Percentiles rank a stretch among this genome's conserved stretches.
These are phyloP conservation scores for Sussaba pulchella DNA, from an alignment of 2,888 invertebrate species.

Conservation along the genomic window DNA sequence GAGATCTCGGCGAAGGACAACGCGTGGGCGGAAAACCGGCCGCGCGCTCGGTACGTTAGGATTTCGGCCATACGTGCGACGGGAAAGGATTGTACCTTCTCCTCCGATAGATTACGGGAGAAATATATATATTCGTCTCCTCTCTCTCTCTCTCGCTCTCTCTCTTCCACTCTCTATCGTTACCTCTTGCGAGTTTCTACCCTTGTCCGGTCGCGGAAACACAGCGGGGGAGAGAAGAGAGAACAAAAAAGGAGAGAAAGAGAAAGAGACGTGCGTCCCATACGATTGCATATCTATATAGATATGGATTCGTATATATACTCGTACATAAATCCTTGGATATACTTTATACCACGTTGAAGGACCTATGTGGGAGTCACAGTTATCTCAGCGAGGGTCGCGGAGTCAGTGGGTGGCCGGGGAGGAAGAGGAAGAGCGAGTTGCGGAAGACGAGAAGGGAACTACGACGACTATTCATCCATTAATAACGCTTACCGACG, in stretches of 20 bases:
- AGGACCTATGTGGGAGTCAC: slow-evolving; percentile 6
- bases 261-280: slow-evolving; percentile 1
- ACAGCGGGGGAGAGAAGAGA: not conserved
- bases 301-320: no score
- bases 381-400: slow-evolving; percentile 30
- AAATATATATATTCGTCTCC: slow-evolving; percentile 39
- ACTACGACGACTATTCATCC: slow-evolving; percentile 56
- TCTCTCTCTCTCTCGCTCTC: slow-evolving; percentile 6
- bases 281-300: no score
- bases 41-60: slow-evolving; percentile 51
- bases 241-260: slow-evolving; percentile 6
- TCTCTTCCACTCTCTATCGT: not conserved
- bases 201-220: not conserved
- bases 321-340: slow-evolving; percentile 9
- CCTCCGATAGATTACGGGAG: slow-evolving; percentile 56
- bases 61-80: slow-evolving; percentile 59
- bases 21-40: slow-evolving; percentile 23
- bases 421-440: slow-evolving; percentile 17
- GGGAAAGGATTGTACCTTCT: slow-evolving; percentile 60
- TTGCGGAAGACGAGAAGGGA: slow-evolving; percentile 36
- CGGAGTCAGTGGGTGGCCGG: not conserved
- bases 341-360: slow-evolving; percentile 40
- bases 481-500: slow-evolving; percentile 89
- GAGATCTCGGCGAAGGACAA: slow-evolving; percentile 14
- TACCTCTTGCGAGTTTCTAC: no score